Evolutionary conservation across 2,888 invertebrate species (phyloP).

Genomic region (Macropis europaea): DNA sequence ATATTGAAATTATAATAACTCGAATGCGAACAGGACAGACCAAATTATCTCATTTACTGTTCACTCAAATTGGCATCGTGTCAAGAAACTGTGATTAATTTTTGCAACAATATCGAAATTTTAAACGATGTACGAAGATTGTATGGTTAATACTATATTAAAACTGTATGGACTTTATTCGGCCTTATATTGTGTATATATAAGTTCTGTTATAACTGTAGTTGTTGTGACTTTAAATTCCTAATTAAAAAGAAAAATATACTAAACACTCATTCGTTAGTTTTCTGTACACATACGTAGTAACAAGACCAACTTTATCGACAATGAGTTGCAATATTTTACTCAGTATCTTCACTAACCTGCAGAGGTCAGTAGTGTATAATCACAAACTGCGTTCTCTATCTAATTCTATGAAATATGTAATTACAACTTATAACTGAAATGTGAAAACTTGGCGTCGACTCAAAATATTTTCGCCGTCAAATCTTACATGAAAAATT

Average conservation of each 20-base stretch:
- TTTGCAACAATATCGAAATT: no score
- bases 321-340: neutral
- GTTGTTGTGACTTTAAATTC: neutral
- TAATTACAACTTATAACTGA: constrained; percentile 7
- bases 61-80: no score
- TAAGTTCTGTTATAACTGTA: no score
- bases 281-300: neutral
- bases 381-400: constrained; percentile 2
- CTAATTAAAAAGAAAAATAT: neutral
- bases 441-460: neutral
- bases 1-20: no score
- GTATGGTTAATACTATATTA: no score
- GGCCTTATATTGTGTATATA: no score
- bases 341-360: neutral
- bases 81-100: no score
- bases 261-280: neutral
- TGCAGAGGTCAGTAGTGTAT: neutral
- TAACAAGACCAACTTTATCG: neutral
- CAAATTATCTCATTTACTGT: no score
- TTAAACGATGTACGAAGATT: no score
- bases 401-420: neutral
- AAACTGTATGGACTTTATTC: no score
- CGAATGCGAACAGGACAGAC: no score
- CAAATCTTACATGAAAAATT: neutral
- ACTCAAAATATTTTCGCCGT: constrained; percentile 1